phyloP scores from a whole-genome alignment of 1,140 invertebrate species.

The Hesperophylax magnus region DNA sequence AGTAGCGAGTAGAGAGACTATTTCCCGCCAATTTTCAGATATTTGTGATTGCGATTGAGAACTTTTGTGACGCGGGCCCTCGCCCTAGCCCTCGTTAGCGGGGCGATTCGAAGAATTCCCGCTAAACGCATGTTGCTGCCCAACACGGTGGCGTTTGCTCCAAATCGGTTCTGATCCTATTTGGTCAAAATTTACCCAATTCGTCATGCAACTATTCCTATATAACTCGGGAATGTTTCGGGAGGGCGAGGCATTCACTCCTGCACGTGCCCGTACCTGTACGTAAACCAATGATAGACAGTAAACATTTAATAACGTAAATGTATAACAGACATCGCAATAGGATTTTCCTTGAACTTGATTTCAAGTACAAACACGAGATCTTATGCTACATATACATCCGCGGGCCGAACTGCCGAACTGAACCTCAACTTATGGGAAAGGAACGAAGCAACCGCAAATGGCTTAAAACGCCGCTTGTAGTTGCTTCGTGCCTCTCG shows the following conservation, averaged over 20 bases:
- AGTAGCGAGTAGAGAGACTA: background rate
- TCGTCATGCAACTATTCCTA: background rate
- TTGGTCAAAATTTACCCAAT: background rate
- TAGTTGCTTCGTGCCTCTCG: too few relatives aligned
- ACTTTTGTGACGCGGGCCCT: conserved; percentile 5
- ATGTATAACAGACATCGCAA: too few relatives aligned
- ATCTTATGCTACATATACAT: too few relatives aligned
- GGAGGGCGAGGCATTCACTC: background rate
- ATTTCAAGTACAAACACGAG: too few relatives aligned
- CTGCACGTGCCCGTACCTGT: background rate
- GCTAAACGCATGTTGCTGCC: background rate
- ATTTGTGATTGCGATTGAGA: background rate
- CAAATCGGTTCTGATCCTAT: background rate
- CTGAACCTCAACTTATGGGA: too few relatives aligned
- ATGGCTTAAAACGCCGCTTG: too few relatives aligned
- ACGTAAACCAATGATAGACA: too few relatives aligned
- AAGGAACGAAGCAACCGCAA: too few relatives aligned
- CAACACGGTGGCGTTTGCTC: background rate
- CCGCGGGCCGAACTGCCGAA: too few relatives aligned
- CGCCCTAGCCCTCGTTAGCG: conserved; percentile 8
- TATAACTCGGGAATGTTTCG: conserved; percentile 10
- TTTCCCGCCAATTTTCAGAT: background rate
- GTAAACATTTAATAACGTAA: too few relatives aligned
- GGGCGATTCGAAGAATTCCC: conserved; percentile 26
- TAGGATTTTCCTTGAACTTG: too few relatives aligned